Percentiles rank a stretch among this genome's conserved stretches.
Evolutionary conservation across 2,113 vertebrate genomes (phyloP).

Genomic region (Dromiciops gliroides): DNA sequence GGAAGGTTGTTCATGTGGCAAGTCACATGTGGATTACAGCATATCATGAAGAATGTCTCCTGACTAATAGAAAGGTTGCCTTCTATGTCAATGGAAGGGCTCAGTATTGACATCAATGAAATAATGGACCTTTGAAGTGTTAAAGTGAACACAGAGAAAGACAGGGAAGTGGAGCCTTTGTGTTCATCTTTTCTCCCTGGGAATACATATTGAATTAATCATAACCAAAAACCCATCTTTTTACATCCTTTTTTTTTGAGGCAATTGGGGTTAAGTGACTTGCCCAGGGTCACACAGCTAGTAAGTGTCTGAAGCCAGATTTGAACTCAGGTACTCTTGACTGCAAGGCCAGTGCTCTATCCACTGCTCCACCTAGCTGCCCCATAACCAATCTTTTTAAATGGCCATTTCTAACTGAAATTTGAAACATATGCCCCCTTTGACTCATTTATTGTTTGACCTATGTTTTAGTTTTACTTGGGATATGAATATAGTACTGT

Average conservation of each 20-base stretch:
- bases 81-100: neutral
- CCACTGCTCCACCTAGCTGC: too few species aligned
- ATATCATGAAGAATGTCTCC: neutral
- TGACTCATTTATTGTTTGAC: slow-evolving; percentile 21
- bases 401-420: slow-evolving; percentile 1
- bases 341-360: too few species aligned
- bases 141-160: neutral
- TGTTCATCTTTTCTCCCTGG: neutral
- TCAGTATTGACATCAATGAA: neutral
- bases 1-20: too few species aligned
- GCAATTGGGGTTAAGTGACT: too few species aligned
- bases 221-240: neutral
- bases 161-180: neutral
- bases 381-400: slow-evolving; percentile 27
- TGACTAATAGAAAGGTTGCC: neutral
- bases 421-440: slow-evolving; percentile 30
- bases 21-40: neutral
- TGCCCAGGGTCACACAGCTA: too few species aligned
- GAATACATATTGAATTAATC: slow-evolving; percentile 17
- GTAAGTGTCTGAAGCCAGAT: too few species aligned
- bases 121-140: neutral
- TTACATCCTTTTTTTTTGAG: too few species aligned
- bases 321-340: too few species aligned
- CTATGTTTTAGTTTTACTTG: slow-evolving; percentile 10
- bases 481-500: slow-evolving; percentile 15